phyloP scores from a whole-genome alignment of 2,888 invertebrate genomes.

The Chrysolina haemoptera region DNA sequence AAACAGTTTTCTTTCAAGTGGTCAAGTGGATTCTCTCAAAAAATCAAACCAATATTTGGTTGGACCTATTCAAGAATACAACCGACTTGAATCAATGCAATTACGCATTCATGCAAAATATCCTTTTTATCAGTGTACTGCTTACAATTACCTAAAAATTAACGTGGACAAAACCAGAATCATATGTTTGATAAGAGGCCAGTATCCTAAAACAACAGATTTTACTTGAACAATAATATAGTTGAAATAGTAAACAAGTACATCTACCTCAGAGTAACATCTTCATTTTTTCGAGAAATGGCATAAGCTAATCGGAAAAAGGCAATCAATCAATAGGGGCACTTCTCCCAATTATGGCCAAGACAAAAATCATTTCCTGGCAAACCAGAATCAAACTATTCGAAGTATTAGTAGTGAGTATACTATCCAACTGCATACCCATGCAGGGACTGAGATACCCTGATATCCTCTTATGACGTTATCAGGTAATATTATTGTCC shows the following conservation, averaged over 20 bases:
- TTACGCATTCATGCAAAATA: no score
- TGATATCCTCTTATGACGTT: no score
- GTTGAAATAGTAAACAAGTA: not conserved
- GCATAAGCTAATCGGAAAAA: not conserved
- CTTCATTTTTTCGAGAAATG: not conserved
- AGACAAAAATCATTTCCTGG: no score
- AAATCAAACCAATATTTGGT: no score
- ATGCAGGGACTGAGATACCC: not conserved
- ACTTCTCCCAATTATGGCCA: not conserved
- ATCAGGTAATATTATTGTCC: no score
- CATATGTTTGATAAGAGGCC: not conserved
- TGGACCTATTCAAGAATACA: no score
- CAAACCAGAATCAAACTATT: not conserved
- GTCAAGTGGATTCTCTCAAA: no score
- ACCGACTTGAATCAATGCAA: no score
- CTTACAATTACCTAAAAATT: not conserved
- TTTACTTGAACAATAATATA: not conserved
- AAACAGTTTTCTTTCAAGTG: no score
- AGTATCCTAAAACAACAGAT: not conserved
- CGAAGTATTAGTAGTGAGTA: not conserved
- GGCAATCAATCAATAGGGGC: not conserved
- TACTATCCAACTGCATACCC: not conserved
- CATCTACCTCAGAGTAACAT: not conserved
- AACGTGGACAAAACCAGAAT: constrained; percentile 19
- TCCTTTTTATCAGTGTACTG: no score